Percentiles rank a stretch among this genome's conserved stretches.
Evolutionary conservation across 2,888 invertebrate species (phyloP).

Genomic region (Hedychridium roseum): DNA sequence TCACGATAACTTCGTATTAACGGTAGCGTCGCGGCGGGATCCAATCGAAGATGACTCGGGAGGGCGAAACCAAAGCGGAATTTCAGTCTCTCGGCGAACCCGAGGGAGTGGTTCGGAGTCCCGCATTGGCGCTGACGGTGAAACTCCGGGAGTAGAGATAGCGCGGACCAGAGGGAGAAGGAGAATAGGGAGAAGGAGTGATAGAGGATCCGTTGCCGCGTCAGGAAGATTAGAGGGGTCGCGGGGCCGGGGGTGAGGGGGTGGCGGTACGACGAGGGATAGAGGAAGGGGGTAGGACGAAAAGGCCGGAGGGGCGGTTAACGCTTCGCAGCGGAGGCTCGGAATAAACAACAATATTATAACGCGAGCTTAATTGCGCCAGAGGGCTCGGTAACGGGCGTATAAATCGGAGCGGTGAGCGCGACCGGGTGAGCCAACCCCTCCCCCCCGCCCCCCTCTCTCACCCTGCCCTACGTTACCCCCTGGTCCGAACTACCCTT

Average conservation of each 20-base stretch:
- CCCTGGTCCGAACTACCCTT: too few relatives aligned
- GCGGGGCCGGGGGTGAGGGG: constrained; percentile 25
- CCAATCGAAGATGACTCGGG: constrained; percentile 53
- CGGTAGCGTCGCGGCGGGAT: too few relatives aligned
- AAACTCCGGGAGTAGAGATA: constrained; percentile 1
- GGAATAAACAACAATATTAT: constrained; percentile 63
- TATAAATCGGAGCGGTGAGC: constrained; percentile 56
- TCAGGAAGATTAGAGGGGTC: constrained; percentile 42
- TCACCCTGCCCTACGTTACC: neutral
- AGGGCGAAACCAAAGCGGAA: constrained; percentile 40
- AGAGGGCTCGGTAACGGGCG: constrained; percentile 59
- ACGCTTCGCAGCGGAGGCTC: constrained; percentile 54
- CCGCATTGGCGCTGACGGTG: constrained; percentile 34
- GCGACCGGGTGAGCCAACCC: constrained; percentile 23
- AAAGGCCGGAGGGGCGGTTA: constrained; percentile 44
- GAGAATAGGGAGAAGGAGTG: constrained; percentile 16
- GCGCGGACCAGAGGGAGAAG: constrained; percentile 6
- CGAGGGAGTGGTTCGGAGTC: constrained; percentile 4
- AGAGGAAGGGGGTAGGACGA: constrained; percentile 14
- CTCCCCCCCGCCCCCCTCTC: constrained; percentile 1
- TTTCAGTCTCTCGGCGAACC: constrained; percentile 35
- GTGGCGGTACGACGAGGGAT: constrained; percentile 33
- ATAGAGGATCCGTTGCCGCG: constrained; percentile 36
- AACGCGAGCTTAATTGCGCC: constrained; percentile 62
- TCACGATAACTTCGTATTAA: constrained; percentile 55